Percentiles rank a stretch among this genome's conserved stretches.
These are phyloP conservation scores for Steinernema hermaphroditum DNA, from an alignment of 2,888 invertebrate species.

Conservation along the genomic window DNA sequence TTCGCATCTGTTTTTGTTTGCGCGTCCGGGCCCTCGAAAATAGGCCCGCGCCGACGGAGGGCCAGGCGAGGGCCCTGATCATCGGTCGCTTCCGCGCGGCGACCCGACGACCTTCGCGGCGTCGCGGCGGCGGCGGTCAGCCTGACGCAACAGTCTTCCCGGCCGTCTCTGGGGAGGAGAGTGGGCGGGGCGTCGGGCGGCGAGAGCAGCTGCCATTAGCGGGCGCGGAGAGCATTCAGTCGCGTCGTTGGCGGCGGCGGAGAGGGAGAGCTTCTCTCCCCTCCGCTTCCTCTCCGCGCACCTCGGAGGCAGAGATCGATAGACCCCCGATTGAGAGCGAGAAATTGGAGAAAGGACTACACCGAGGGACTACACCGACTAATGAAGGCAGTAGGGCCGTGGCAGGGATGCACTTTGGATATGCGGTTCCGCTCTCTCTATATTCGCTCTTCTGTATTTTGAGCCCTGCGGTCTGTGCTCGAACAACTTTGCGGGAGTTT, in stretches of 20 bases:
- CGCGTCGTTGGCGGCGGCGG: conserved; percentile 7
- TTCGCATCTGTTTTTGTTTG: conserved; percentile 15
- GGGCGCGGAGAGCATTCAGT: conserved; percentile 21
- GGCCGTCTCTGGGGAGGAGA: background rate
- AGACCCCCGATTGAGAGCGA: no score
- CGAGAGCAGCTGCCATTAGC: conserved; percentile 11
- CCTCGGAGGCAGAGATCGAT: no score
- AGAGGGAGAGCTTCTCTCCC: conserved; percentile 21
- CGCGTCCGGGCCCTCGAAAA: background rate
- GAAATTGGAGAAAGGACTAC: no score
- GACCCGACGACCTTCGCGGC: conserved; percentile 12
- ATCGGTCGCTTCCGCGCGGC: background rate
- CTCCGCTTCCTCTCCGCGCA: background rate
- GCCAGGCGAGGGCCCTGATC: background rate
- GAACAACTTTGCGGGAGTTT: no score
- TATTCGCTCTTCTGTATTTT: no score
- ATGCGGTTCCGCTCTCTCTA: no score
- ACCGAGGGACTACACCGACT: no score
- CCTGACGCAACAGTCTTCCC: conserved; percentile 22
- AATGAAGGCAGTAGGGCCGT: no score
- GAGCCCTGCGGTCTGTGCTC: no score
- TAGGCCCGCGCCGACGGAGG: background rate
- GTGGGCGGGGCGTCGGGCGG: background rate
- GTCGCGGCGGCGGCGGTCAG: conserved; percentile 22
- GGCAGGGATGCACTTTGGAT: no score